These are phyloP conservation scores for Uloborus diversus DNA, from an alignment of 1,140 invertebrate species.

Conservation along the genomic window DNA sequence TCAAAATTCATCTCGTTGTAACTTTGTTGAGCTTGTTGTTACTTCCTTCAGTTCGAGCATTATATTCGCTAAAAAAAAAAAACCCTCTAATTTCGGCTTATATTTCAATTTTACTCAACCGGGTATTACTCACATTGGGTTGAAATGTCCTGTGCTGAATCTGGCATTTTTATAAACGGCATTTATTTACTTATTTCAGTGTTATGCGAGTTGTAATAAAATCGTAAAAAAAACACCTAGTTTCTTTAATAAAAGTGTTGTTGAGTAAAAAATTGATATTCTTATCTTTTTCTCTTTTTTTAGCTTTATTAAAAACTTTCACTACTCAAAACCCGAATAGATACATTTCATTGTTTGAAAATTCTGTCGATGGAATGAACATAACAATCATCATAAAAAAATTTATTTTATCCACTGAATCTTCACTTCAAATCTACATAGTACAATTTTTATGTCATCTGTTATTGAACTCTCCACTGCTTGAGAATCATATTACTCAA, in stretches of 20 bases:
- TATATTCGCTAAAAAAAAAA: too few species aligned
- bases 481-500: background rate
- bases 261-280: background rate
- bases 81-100: too few species aligned
- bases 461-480: background rate
- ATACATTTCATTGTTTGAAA: conserved; percentile 5
- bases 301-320: conserved; percentile 37
- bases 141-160: background rate
- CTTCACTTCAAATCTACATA: conserved; percentile 18
- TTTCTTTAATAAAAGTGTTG: too few species aligned
- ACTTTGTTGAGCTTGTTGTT: too few species aligned
- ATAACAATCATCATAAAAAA: conserved; percentile 17
- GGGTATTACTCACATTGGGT: too few species aligned
- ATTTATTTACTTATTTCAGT: background rate
- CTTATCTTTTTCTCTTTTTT: background rate
- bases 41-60: too few species aligned
- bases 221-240: too few species aligned
- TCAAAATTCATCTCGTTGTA: too few species aligned
- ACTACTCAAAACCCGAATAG: background rate
- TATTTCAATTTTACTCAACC: too few species aligned
- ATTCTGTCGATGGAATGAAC: background rate
- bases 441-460: conserved; percentile 30
- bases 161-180: background rate
- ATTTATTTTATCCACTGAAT: background rate
- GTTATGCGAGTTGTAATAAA: background rate